phyloP scores from a whole-genome alignment of 1,140 invertebrate genomes.

The Belonocnema kinseyi region DNA sequence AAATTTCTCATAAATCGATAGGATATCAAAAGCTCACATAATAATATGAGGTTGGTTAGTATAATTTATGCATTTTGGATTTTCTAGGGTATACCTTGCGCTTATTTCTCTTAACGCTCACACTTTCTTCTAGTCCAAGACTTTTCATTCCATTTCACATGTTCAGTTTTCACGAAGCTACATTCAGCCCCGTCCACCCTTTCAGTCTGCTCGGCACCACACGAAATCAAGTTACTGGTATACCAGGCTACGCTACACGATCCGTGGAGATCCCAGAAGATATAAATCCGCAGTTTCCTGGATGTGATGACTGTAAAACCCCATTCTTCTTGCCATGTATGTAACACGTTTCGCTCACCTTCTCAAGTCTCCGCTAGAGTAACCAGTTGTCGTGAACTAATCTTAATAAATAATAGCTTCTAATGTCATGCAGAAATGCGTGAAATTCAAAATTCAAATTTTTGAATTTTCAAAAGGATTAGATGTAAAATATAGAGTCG shows the following conservation, averaged over 20 bases:
- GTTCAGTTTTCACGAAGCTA: background rate
- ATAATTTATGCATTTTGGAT: too few relatives aligned
- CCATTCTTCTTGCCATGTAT: conserved; percentile 1
- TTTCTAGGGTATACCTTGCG: too few relatives aligned
- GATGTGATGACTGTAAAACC: background rate
- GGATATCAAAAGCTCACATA: background rate
- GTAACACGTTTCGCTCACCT: background rate
- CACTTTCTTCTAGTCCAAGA: background rate
- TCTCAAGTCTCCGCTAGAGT: background rate
- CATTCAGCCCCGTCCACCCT: conserved; percentile 4
- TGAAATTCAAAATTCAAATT: too few relatives aligned
- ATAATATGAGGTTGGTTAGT: too few relatives aligned
- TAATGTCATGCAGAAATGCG: too few relatives aligned
- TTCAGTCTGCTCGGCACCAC: background rate
- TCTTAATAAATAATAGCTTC: background rate
- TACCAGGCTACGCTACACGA: background rate
- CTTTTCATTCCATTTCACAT: background rate
- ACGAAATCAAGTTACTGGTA: conserved; percentile 13
- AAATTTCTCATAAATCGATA: background rate
- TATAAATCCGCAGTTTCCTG: conserved; percentile 27
- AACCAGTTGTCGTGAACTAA: background rate
- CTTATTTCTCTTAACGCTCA: too few relatives aligned
- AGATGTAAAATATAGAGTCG: too few relatives aligned
- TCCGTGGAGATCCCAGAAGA: background rate
- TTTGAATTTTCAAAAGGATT: too few relatives aligned